phyloP scores from a whole-genome alignment of 1,140 invertebrate species.

The Bombus difficillimus region DNA sequence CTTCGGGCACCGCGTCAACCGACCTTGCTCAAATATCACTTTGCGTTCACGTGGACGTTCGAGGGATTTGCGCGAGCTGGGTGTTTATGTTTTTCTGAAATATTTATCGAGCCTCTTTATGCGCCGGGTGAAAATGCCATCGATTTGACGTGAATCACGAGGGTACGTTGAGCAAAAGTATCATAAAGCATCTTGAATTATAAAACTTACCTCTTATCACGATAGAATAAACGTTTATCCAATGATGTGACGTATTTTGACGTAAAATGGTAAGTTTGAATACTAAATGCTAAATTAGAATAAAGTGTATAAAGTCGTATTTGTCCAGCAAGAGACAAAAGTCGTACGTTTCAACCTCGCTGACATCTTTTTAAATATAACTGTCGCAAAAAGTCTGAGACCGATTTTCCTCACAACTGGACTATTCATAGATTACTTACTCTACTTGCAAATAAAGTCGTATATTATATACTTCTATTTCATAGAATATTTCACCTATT shows the following conservation, averaged over 20 bases:
- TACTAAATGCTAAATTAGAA: neutral
- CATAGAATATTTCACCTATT: no score
- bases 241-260: neutral
- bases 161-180: neutral
- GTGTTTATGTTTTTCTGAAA: conserved; percentile 62
- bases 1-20: conserved; percentile 34
- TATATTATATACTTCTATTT: no score
- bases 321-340: no score
- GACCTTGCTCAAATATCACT: conserved; percentile 64
- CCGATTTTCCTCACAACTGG: neutral
- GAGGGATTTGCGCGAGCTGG: conserved; percentile 54
- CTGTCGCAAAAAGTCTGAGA: neutral
- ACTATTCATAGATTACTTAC: neutral
- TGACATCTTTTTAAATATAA: neutral
- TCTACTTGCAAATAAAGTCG: neutral
- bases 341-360: no score
- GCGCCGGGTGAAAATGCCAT: conserved; percentile 12
- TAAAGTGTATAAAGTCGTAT: no score
- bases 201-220: neutral
- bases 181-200: conserved; percentile 13
- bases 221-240: neutral
- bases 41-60: conserved; percentile 31
- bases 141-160: conserved; percentile 38
- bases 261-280: neutral
- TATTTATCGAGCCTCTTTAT: conserved; percentile 54